Conservation (phyloP, 2,797 vertebrate genomes). For the Tarsius wallacei region DNA sequence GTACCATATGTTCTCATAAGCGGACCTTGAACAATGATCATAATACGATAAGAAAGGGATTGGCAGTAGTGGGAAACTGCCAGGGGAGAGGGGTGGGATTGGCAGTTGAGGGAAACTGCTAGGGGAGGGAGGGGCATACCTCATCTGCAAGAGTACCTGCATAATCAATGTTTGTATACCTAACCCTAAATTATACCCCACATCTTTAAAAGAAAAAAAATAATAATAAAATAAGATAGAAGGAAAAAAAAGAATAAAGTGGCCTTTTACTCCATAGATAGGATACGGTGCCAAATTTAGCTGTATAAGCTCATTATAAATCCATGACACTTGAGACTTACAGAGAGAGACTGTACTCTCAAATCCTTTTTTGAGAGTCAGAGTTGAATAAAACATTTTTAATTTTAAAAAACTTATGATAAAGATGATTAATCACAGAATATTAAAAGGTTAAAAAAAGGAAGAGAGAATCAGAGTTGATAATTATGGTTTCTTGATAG, state of each 20-base stretch:
- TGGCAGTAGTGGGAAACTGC: too few species aligned
- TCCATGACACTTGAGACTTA: neutral
- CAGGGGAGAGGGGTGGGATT: too few species aligned
- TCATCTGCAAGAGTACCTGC: too few species aligned
- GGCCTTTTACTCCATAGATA: neutral
- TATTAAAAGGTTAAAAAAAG: neutral
- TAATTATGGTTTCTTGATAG: neutral
- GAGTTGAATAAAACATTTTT: neutral
- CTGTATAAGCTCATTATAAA: neutral
- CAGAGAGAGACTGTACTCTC: neutral
- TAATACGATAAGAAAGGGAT: too few species aligned
- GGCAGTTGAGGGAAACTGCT: too few species aligned
- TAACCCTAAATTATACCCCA: too few species aligned
- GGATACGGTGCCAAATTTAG: neutral
- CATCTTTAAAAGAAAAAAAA: too few species aligned
- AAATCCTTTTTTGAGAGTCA: constrained; percentile 23
- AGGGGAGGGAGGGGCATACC: too few species aligned
- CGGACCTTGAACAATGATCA: too few species aligned
- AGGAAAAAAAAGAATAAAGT: neutral
- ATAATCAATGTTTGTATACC: too few species aligned
- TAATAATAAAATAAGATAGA: too few species aligned
- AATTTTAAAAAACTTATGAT: neutral
- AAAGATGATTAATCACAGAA: neutral
- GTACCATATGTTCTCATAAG: too few species aligned
- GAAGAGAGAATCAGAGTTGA: neutral